Conservation (phyloP, 2,113 vertebrate genomes). For the Phocoena sinus region DNA sequence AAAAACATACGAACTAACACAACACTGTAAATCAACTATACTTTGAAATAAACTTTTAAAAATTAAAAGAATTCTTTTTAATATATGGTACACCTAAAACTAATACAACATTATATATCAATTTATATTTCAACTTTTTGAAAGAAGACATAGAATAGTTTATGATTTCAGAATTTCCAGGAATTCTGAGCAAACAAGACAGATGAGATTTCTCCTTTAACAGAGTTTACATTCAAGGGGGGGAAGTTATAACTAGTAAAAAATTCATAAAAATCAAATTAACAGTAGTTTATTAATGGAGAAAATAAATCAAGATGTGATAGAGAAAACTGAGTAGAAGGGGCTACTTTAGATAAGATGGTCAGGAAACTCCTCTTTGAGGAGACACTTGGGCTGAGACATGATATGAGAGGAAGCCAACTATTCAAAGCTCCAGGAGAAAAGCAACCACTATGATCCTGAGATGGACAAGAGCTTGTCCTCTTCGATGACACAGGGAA, state of each 20-base stretch:
- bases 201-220: background rate
- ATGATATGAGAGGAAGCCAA: background rate
- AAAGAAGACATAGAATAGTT: background rate
- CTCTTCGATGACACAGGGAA: background rate
- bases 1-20: background rate
- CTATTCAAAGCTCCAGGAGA: background rate
- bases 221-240: background rate
- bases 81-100: background rate
- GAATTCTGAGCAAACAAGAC: background rate
- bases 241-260: background rate
- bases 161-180: background rate
- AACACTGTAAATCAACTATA: background rate
- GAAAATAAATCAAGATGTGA: background rate
- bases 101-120: background rate
- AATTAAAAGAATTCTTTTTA: background rate
- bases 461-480: background rate
- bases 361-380: background rate
- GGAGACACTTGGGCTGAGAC: background rate
- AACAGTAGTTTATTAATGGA: background rate
- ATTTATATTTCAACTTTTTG: background rate
- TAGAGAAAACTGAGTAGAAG: background rate
- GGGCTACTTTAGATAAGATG: background rate
- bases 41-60: background rate
- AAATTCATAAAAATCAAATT: background rate
- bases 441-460: background rate